A percentile compares a stretch with the other conserved stretches of the same genome.
These are phyloP conservation scores for Agrochola circellaris DNA, from an alignment of 2,888 invertebrate species.

Conservation along the genomic window DNA sequence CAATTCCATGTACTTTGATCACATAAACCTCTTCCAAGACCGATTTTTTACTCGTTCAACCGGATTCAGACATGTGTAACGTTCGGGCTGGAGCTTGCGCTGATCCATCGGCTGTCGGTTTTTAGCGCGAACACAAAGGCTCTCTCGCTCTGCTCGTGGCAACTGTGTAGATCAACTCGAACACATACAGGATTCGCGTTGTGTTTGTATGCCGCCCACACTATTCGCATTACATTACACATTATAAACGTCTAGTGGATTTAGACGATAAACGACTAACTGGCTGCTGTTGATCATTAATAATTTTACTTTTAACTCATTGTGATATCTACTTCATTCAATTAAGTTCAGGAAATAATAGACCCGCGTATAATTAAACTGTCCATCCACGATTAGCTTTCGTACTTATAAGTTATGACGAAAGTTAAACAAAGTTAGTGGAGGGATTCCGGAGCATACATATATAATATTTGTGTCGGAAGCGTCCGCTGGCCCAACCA, in stretches of 20 bases:
- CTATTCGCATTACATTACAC: neutral
- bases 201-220: neutral
- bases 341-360: slow-evolving; percentile 18
- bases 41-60: neutral
- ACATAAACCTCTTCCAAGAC: neutral
- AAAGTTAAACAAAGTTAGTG: slow-evolving; percentile 44
- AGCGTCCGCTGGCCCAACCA: slow-evolving; percentile 19
- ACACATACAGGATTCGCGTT: neutral
- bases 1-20: neutral
- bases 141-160: neutral
- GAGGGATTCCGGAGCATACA: slow-evolving; percentile 9
- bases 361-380: slow-evolving; percentile 35
- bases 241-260: neutral
- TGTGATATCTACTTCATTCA: neutral
- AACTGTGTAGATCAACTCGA: neutral
- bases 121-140: neutral
- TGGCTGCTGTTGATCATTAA: neutral
- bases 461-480: slow-evolving; percentile 38
- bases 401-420: slow-evolving; percentile 40
- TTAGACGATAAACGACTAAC: too few species aligned
- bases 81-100: neutral
- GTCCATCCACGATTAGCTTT: slow-evolving; percentile 35
- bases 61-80: neutral
- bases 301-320: neutral
- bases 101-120: neutral